Evolutionary conservation across 2,888 invertebrate species (phyloP).

Genomic region (Drosophila paracracens): DNA sequence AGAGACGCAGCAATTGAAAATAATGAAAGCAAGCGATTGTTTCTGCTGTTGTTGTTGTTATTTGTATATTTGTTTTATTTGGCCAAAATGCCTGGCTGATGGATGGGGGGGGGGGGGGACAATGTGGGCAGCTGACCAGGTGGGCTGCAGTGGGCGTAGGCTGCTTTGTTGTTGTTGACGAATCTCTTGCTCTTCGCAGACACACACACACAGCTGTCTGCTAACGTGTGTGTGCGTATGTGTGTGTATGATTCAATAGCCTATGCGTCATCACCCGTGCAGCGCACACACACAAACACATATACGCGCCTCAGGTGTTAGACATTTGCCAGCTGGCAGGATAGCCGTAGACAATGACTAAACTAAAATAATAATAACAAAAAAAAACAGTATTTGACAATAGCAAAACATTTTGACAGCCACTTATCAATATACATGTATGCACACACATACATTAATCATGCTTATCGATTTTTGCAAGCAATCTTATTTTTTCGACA

Average conservation of each 20-base stretch:
- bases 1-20: constrained; percentile 48
- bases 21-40: constrained; percentile 58
- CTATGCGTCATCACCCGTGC: constrained; percentile 59
- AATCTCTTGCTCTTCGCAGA: constrained; percentile 39
- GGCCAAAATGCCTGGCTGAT: constrained; percentile 56
- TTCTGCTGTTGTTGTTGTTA: constrained; percentile 22
- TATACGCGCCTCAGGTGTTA: constrained; percentile 34
- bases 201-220: constrained; percentile 8
- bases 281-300: constrained; percentile 3
- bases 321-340: constrained; percentile 59
- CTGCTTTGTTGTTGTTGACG: constrained; percentile 52
- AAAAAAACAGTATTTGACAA: constrained; percentile 17
- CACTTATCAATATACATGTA: constrained; percentile 27
- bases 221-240: constrained; percentile 9
- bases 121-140: constrained; percentile 36
- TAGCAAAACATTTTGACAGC: constrained; percentile 29
- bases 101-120: constrained; percentile 7
- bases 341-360: constrained; percentile 54
- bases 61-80: constrained; percentile 48
- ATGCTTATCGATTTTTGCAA: constrained; percentile 38
- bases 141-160: constrained; percentile 50
- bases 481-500: constrained; percentile 31
- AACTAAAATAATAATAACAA: constrained; percentile 31
- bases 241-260: constrained; percentile 47
- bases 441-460: constrained; percentile 2